Conservation (phyloP, 1,140 invertebrate genomes). For the Diploscapter pachys region DNA sequence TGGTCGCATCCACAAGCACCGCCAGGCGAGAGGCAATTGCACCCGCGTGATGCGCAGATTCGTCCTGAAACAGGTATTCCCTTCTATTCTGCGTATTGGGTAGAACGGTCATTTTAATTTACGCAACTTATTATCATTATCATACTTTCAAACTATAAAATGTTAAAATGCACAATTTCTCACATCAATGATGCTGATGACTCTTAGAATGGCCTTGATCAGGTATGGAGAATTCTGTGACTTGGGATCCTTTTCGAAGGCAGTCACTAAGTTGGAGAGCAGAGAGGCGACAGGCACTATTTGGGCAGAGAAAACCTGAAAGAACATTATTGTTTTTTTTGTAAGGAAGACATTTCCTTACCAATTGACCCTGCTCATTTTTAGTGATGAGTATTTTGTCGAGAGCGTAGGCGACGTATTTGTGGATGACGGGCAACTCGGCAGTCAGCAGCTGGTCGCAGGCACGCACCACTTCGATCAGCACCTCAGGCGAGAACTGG, state of each 20-base stretch:
- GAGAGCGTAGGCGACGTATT: slow-evolving; percentile 27
- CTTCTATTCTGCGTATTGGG: background rate
- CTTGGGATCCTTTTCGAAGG: slow-evolving; percentile 25
- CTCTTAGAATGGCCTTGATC: slow-evolving; percentile 31
- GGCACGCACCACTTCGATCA: slow-evolving; percentile 16
- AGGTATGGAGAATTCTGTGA: slow-evolving; percentile 30
- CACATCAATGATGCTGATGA: slow-evolving; percentile 31
- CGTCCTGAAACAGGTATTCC: slow-evolving; percentile 13
- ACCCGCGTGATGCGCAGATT: slow-evolving; percentile 20
- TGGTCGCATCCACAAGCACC: slow-evolving; percentile 12
- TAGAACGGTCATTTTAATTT: background rate
- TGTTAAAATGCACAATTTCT: background rate
- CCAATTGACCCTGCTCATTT: background rate
- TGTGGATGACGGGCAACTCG: slow-evolving; percentile 12
- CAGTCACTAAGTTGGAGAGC: slow-evolving; percentile 18
- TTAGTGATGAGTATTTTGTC: slow-evolving; percentile 20
- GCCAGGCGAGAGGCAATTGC: slow-evolving; percentile 25
- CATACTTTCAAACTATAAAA: background rate
- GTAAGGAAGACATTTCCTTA: too few relatives aligned
- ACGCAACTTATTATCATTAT: background rate
- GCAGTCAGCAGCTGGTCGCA: slow-evolving; percentile 14
- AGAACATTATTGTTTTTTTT: background rate
- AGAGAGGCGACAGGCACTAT: slow-evolving; percentile 10
- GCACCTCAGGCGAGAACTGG: slow-evolving; percentile 25
- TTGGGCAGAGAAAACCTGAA: slow-evolving; percentile 14